phyloP scores from a whole-genome alignment of 2,888 invertebrate genomes.

The Limenitis camilla region DNA sequence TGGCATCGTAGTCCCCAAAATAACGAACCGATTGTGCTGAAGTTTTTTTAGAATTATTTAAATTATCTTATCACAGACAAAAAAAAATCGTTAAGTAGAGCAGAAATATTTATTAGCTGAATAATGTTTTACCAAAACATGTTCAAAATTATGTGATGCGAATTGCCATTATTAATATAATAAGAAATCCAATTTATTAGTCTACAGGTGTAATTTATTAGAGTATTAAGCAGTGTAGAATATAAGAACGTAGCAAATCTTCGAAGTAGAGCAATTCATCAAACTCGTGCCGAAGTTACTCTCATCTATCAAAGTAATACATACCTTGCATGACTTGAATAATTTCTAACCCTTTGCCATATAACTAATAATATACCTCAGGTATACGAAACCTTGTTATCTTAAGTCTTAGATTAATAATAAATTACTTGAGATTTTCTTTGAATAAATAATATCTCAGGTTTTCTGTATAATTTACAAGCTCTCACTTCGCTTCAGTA shows the following conservation, averaged over 20 bases:
- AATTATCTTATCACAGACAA: too few relatives aligned
- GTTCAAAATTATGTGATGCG: too few relatives aligned
- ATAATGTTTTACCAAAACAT: too few relatives aligned
- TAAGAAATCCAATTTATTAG: background rate
- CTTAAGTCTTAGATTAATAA: background rate
- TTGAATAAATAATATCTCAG: too few relatives aligned
- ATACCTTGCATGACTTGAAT: constrained; percentile 12
- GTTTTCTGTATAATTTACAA: too few relatives aligned
- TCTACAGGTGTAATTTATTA: background rate
- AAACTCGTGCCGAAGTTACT: constrained; percentile 18
- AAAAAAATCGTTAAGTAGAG: too few relatives aligned
- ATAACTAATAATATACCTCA: background rate
- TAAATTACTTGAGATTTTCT: background rate
- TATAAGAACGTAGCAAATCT: constrained; percentile 2
- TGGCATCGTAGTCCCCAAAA: background rate
- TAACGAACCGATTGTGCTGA: too few relatives aligned
- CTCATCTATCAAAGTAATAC: constrained; percentile 19
- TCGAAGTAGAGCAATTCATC: constrained; percentile 15
- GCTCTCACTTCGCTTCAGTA: too few relatives aligned
- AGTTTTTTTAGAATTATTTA: too few relatives aligned
- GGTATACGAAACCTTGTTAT: background rate
- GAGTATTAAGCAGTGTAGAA: background rate
- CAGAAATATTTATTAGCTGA: too few relatives aligned
- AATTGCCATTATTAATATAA: background rate
- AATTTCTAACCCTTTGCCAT: constrained; percentile 1